Percentiles rank a stretch among this genome's conserved stretches.
Evolutionary conservation across 2,797 vertebrate species (phyloP).

Genomic region (Hipposideros larvatus): DNA sequence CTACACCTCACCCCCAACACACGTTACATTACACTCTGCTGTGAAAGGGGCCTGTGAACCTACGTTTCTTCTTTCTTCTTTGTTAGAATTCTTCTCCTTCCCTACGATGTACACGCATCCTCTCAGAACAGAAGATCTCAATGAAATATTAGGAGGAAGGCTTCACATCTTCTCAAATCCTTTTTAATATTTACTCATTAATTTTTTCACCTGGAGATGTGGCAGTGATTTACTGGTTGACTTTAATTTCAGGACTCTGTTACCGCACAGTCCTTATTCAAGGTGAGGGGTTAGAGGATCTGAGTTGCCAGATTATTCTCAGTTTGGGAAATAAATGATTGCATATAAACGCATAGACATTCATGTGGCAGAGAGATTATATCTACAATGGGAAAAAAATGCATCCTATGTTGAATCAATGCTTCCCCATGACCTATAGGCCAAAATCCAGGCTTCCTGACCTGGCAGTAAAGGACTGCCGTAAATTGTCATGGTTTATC

Average conservation of each 20-base stretch:
- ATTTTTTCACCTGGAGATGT: background rate
- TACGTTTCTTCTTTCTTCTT: background rate
- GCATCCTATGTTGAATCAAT: background rate
- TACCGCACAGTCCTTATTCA: background rate
- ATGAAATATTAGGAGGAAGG: background rate
- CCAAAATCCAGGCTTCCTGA: background rate
- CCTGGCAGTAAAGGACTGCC: background rate
- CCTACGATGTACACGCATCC: background rate
- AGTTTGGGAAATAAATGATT: slow-evolving; percentile 45
- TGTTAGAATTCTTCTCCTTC: background rate
- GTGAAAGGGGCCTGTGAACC: background rate
- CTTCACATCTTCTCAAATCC: background rate
- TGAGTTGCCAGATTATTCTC: background rate
- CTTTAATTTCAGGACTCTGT: slow-evolving; percentile 35
- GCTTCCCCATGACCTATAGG: background rate
- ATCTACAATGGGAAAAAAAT: background rate
- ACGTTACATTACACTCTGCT: background rate
- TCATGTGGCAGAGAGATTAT: background rate
- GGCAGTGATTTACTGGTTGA: background rate
- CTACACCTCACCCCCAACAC: background rate
- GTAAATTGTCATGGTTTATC: background rate
- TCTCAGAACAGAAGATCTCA: background rate
- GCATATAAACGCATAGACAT: background rate
- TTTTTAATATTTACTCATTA: background rate
- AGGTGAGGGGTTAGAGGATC: background rate